A percentile compares a stretch with the other conserved stretches of the same genome.
These are phyloP conservation scores for Pluvialis apricaria DNA, from an alignment of 2,113 vertebrate species.

Conservation along the genomic window DNA sequence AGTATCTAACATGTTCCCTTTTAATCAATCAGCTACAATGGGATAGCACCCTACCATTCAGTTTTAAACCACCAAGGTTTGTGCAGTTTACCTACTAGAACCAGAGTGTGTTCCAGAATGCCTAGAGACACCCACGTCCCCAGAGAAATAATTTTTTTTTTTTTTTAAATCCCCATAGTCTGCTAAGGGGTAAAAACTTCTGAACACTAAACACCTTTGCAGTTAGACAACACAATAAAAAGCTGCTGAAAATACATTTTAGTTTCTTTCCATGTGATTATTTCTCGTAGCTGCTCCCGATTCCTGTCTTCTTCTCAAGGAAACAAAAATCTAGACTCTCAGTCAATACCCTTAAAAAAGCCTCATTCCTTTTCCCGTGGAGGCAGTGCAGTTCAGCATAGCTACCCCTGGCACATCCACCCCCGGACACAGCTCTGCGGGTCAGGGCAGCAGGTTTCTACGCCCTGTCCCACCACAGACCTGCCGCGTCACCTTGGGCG, in stretches of 20 bases:
- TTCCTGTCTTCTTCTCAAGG: not conserved
- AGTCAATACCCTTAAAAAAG: not conserved
- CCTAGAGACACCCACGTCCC: not conserved
- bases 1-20: not conserved
- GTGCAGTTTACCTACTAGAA: not conserved
- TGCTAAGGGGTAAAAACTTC: not conserved
- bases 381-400: not conserved
- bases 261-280: not conserved
- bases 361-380: not conserved
- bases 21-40: constrained; percentile 1
- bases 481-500: fast-evolving
- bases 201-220: not conserved
- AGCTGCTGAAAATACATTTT: not conserved
- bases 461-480: not conserved
- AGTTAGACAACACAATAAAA: not conserved
- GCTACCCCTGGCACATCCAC: fast-evolving
- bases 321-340: not conserved
- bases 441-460: not conserved
- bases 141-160: not conserved
- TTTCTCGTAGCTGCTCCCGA: not conserved
- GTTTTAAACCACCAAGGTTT: not conserved
- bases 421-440: not conserved
- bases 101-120: not conserved
- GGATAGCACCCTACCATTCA: not conserved
- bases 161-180: not conserved